Evolutionary conservation across 2,888 invertebrate genomes (phyloP).

Genomic region (Andrena bicolor): DNA sequence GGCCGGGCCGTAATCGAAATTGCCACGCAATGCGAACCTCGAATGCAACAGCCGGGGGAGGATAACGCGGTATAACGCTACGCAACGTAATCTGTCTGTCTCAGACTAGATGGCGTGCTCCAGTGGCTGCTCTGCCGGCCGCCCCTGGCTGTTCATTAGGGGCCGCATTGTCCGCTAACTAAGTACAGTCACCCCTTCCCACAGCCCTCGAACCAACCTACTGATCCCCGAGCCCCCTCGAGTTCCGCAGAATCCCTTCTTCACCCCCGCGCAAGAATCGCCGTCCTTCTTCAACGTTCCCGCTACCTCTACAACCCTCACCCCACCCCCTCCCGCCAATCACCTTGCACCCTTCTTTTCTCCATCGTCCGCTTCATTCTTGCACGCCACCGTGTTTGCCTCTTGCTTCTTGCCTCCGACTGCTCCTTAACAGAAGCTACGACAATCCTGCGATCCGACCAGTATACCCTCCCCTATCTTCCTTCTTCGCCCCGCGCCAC

Average conservation of each 20-base stretch:
- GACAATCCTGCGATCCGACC: constrained; percentile 16
- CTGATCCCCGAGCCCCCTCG: constrained; percentile 65
- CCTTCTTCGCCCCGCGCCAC: too few relatives aligned
- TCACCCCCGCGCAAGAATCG: constrained; percentile 54
- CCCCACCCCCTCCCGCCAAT: background rate
- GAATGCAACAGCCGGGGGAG: constrained; percentile 65
- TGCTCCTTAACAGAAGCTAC: constrained; percentile 24
- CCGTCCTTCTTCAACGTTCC: constrained; percentile 35
- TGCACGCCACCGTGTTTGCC: background rate
- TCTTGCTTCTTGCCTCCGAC: constrained; percentile 1
- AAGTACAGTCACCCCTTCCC: constrained; percentile 81
- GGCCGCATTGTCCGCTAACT: constrained; percentile 85
- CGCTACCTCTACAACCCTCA: constrained; percentile 31
- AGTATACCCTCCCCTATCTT: background rate
- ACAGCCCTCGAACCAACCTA: constrained; percentile 69
- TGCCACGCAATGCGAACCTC: constrained; percentile 70
- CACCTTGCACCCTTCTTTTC: constrained; percentile 34
- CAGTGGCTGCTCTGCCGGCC: constrained; percentile 79
- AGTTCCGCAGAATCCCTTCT: constrained; percentile 64
- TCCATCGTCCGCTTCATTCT: constrained; percentile 36
- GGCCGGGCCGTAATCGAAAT: constrained; percentile 61
- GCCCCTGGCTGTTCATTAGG: constrained; percentile 85
- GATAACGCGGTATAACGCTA: constrained; percentile 75
- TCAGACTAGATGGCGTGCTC: constrained; percentile 80
- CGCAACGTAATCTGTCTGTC: constrained; percentile 82